phyloP scores from a whole-genome alignment of 2,888 invertebrate species.

The Malthinus seriepunctatus region DNA sequence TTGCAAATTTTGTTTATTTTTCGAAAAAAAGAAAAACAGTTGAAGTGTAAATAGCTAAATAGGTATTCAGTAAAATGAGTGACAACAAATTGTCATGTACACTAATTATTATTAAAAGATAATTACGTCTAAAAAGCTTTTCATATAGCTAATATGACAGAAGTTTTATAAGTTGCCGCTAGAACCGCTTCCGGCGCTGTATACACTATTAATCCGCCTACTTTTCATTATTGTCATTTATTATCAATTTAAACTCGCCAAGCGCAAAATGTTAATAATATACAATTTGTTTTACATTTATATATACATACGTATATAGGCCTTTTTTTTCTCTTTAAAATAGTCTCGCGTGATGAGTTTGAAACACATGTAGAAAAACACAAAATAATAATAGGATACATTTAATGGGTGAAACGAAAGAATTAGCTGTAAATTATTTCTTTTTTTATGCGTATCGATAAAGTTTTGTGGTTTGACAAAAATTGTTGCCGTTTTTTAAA shows the following conservation, averaged over 20 bases:
- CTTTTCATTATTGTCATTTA: conserved; percentile 56
- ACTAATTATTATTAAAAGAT: conserved; percentile 37
- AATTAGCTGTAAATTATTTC: conserved; percentile 41
- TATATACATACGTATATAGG: neutral
- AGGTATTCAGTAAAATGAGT: conserved; percentile 24
- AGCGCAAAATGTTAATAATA: conserved; percentile 55
- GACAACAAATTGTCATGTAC: conserved; percentile 40
- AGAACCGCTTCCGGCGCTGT: conserved; percentile 49
- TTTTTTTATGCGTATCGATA: conserved; percentile 10
- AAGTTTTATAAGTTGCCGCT: conserved; percentile 44
- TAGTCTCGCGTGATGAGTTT: conserved; percentile 41
- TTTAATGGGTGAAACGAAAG: conserved; percentile 39
- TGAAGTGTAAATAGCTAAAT: neutral
- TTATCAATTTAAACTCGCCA: conserved; percentile 53
- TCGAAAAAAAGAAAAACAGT: neutral
- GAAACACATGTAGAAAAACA: conserved; percentile 35
- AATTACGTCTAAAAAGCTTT: conserved; percentile 33
- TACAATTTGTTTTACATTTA: conserved; percentile 53
- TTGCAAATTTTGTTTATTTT: too few relatives aligned
- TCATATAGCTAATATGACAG: conserved; percentile 21
- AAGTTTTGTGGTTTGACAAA: neutral
- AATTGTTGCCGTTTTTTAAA: neutral
- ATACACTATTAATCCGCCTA: conserved; percentile 49
- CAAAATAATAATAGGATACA: conserved; percentile 36
- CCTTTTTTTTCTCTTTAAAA: conserved; percentile 32